Base-by-base conservation (phyloP, 2,797 vertebrate species). In the Darevskia nairensis region DNA sequence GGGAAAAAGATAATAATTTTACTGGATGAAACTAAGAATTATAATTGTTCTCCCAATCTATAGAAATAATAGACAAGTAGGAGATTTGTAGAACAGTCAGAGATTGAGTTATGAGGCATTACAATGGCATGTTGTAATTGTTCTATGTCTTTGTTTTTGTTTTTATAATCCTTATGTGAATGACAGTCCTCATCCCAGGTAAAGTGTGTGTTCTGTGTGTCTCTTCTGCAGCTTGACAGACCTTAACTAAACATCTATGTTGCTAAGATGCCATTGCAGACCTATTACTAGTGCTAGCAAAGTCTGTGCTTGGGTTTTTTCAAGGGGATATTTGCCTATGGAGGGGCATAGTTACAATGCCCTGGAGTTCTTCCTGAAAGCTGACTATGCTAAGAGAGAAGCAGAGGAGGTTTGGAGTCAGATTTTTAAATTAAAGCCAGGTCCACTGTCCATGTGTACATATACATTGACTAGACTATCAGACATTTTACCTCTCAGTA, bases 171-270 rank as follows among this genome's bases (percentile, higher is more conserved):
- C 72, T 84, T 91, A 76, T 85, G 87, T 94, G 90, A 95, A 90
- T 92, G 93, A 86, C 96, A 97, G 98, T 97, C 97, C 97, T 96
- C 96, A 97, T 98, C 94, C 97, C 97, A 97, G 97, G 97, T 98
- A 97, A 97, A 83, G 94, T 86, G 87, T 9, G 41, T 93, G 88
- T 0, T 82, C n/a, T 86, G 55, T 89, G 69, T 2, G 77, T 94
- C 86, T 93, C 88, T 82, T 92, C 89, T 86, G 86, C 82, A 27
- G 80, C 92, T 91, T 35, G 79, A 64, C 68, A 21, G 55, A 0
- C 87, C 92, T 41, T 89, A 90, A 55, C 92, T 79, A 88, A 84
- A 88, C 88, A 88, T 90, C 80, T 83, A 4, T 90, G 78, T 41
- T 41, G 71, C 76, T 4, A 78, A 94, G 90, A 88, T 75, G 77